Conservation (phyloP, 2,888 invertebrate species). For the Polia nebulosa region DNA sequence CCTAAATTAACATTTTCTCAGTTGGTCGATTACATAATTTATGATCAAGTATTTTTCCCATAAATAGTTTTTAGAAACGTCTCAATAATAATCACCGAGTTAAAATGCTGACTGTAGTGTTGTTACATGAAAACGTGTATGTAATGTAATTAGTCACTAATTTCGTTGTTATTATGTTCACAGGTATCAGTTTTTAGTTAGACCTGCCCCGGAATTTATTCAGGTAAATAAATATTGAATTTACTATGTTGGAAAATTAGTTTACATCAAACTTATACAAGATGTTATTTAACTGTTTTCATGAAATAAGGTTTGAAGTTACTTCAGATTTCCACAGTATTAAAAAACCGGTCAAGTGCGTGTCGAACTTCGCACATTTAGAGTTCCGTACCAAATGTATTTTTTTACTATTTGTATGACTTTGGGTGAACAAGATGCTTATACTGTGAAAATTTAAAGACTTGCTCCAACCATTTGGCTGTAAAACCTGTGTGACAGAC, state of each 20-base stretch:
- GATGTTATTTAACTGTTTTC: too few relatives aligned
- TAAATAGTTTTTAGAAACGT: neutral
- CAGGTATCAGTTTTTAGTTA: constrained; percentile 88
- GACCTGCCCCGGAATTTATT: constrained; percentile 64
- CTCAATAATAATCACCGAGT: neutral
- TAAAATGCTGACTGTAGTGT: constrained; percentile 12
- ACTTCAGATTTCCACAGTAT: too few relatives aligned
- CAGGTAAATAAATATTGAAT: constrained; percentile 76
- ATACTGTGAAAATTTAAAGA: too few relatives aligned
- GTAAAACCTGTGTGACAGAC: too few relatives aligned
- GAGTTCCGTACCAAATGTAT: too few relatives aligned
- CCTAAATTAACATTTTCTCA: neutral
- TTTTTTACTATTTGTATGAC: too few relatives aligned
- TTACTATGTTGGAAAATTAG: neutral
- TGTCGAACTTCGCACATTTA: too few relatives aligned
- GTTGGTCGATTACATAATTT: neutral
- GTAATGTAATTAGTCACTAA: constrained; percentile 53
- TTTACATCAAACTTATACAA: neutral
- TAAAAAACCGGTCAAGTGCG: too few relatives aligned
- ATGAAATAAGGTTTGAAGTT: too few relatives aligned
- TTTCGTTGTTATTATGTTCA: constrained; percentile 75
- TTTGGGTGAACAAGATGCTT: too few relatives aligned
- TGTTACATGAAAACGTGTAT: neutral
- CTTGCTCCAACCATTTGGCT: too few relatives aligned
- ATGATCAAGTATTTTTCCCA: neutral